phyloP scores from a whole-genome alignment of 1,140 invertebrate species.

The Sipha flava region DNA sequence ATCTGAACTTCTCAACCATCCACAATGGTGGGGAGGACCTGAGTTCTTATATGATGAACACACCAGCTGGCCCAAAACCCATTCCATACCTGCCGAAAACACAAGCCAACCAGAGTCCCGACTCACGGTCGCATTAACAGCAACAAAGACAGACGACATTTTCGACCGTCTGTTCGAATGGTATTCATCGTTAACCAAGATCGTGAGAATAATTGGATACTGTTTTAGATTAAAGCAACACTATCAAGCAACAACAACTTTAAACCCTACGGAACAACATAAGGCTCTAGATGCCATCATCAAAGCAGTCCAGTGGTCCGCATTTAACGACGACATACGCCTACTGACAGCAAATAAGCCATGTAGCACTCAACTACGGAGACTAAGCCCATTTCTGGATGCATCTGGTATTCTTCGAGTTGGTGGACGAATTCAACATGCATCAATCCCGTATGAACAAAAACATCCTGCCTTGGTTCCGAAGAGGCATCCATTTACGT shows the following conservation, averaged over 20 bases:
- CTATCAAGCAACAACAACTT: neutral
- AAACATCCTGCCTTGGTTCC: slow-evolving; percentile 36
- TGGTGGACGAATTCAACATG: slow-evolving; percentile 34
- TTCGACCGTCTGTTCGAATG: neutral
- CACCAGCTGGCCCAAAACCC: neutral
- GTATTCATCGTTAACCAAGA: neutral
- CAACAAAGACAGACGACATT: neutral
- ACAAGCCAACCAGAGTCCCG: too few species aligned
- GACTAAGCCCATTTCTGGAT: slow-evolving; percentile 35
- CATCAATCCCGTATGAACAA: slow-evolving; percentile 25
- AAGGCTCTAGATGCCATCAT: neutral
- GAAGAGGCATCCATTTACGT: neutral
- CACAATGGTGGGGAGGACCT: neutral
- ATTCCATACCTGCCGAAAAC: neutral
- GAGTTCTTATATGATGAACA: neutral
- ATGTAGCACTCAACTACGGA: neutral
- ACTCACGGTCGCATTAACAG: neutral
- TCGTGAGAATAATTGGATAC: neutral
- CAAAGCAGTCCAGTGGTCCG: neutral
- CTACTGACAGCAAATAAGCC: neutral
- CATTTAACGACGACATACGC: neutral
- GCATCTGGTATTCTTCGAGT: slow-evolving; percentile 35
- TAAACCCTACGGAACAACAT: neutral
- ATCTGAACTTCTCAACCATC: neutral
- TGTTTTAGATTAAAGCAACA: neutral